phyloP scores from a whole-genome alignment of 2,888 invertebrate species.

The Eilema griseolum region DNA sequence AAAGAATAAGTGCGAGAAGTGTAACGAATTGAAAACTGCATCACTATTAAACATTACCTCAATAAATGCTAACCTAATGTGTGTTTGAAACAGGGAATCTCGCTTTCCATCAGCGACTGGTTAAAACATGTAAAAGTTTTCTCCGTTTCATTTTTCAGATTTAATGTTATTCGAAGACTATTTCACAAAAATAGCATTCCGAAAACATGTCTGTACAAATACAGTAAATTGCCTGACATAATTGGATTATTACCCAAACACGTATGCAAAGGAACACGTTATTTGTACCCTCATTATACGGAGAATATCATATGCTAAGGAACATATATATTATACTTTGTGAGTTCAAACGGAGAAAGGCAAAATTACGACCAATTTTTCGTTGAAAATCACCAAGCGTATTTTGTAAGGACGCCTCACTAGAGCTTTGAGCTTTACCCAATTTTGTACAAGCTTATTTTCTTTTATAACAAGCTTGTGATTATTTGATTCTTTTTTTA shows the following conservation, averaged over 20 bases:
- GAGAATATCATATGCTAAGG: conserved; percentile 8
- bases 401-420: neutral
- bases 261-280: conserved; percentile 18
- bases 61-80: too few relatives aligned
- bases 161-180: neutral
- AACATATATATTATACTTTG: conserved; percentile 46
- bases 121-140: neutral
- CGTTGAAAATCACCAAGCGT: neutral
- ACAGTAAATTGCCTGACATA: conserved; percentile 10
- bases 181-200: neutral
- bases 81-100: rapidly evolving
- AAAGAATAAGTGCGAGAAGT: too few relatives aligned
- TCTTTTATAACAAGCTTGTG: conserved; percentile 38
- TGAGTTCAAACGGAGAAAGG: conserved; percentile 44
- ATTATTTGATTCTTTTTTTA: conserved; percentile 43
- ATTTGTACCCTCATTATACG: conserved; percentile 36
- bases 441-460: conserved; percentile 7
- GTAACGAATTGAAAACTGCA: too few relatives aligned
- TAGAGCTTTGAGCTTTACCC: conserved; percentile 7
- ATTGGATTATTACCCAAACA: conserved; percentile 30
- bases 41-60: too few relatives aligned
- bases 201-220: neutral
- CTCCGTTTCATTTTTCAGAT: neutral
- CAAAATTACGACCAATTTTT: conserved; percentile 50
- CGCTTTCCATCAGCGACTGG: neutral